These are phyloP conservation scores for Pomacea canaliculata DNA, from an alignment of 2,888 invertebrate species.

Conservation along the genomic window DNA sequence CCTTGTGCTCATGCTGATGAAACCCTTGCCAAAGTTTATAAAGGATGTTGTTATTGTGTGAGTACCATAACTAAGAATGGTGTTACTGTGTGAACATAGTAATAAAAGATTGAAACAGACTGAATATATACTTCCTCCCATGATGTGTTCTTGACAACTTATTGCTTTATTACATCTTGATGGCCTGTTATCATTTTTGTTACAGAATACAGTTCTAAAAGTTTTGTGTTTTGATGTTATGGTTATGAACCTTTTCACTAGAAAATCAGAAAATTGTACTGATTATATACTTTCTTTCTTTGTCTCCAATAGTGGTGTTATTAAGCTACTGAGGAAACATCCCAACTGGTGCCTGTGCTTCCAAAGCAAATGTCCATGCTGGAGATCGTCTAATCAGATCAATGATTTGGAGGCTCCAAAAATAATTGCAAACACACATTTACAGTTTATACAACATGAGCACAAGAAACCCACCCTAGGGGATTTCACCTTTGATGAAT, in stretches of 20 bases:
- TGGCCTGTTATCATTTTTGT: neutral
- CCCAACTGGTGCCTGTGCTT: constrained; percentile 30
- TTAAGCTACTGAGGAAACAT: constrained; percentile 38
- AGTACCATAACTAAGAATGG: constrained; percentile 41
- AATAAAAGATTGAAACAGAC: too few relatives aligned
- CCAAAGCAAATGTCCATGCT: constrained; percentile 23
- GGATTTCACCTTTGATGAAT: constrained; percentile 71
- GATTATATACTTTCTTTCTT: neutral
- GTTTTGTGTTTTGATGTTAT: neutral
- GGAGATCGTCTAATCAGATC: constrained; percentile 35
- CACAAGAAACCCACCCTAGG: constrained; percentile 68
- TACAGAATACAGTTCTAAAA: neutral
- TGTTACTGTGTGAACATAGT: neutral
- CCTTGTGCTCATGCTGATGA: constrained; percentile 70
- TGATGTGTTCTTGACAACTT: neutral
- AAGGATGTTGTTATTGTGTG: constrained; percentile 70
- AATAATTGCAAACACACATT: constrained; percentile 3
- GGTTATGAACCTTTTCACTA: neutral
- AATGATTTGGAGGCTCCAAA: constrained; percentile 20
- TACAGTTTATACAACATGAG: constrained; percentile 65
- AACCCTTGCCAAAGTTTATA: constrained; percentile 71
- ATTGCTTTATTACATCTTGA: neutral
- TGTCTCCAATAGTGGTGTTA: neutral
- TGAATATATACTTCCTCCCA: constrained; percentile 15
- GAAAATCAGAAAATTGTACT: too few relatives aligned